Evolutionary conservation across 2,113 vertebrate species (phyloP), one percentile per base, ranked within the genome.

Genomic region (Ophiodon elongatus): DNA sequence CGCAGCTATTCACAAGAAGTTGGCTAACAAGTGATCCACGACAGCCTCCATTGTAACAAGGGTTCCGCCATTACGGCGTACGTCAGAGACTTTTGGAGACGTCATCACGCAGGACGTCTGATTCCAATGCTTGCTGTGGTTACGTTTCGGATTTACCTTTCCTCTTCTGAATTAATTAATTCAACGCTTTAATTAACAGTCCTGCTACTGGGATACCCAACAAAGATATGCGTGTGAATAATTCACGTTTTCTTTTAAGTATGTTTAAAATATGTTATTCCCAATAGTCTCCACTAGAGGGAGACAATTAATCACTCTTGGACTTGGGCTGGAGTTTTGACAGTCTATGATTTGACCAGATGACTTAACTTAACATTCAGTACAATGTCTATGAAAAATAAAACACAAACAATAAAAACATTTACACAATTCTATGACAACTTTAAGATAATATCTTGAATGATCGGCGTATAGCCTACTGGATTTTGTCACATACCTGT

Each of bases 41-140:
- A 69, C 78, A 73, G 54, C 8, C n/a, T 79, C 88, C 87, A 92
- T 90, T 88, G 82, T 77, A 88, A 89, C 78, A 84, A 91, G 92
- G 82, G 50, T 56, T 85, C 83, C 90, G 92, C 91, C 94, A 94
- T 95, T 85, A 83, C 80, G 39, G 50, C 0, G 10, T 0, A 68
- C 84, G 93, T 80, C 84, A 74, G n/a, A 39, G 59, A 17, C 27
- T 10, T 0, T 1, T 1, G 0, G 21, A 0, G 8, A 89, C 80
- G 92, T 91, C 76, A 92, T 76, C 0, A 85, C 82, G 86, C 63
- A 86, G 3, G 6, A 23, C 2, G 1, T 13, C 5, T 8, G 29
- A 11, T 56, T 56, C 47, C 19, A 8, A 6, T n/a, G 47, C 66
- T 50, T 4, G 4, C 8, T 43, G 13, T 0, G 2, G 52, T 37